Evolutionary conservation across 2,113 vertebrate genomes (phyloP).

Genomic region (Perccottus glenii): DNA sequence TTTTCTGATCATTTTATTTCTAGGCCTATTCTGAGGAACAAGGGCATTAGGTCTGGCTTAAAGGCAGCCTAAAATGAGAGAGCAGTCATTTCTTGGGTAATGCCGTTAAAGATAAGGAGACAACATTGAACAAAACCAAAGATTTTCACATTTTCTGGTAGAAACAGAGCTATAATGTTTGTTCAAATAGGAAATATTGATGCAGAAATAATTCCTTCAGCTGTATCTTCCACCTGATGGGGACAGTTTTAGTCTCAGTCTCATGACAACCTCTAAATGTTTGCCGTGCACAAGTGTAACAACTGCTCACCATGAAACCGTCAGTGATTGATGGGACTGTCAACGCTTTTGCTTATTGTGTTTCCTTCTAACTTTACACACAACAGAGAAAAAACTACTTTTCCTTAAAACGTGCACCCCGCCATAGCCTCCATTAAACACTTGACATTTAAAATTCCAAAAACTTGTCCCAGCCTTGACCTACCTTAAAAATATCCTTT

Average conservation of each 20-base stretch:
- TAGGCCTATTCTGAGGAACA: background rate
- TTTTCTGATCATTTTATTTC: slow-evolving; percentile 24
- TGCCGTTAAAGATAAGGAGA: too few species aligned
- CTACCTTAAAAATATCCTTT: background rate
- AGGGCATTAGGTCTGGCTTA: background rate
- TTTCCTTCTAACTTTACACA: background rate
- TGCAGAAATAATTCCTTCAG: too few species aligned
- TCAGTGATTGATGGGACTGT: slow-evolving; percentile 18
- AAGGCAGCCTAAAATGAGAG: too few species aligned
- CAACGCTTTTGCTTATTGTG: background rate
- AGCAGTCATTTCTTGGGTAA: too few species aligned
- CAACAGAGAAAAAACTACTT: background rate
- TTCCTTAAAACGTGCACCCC: background rate
- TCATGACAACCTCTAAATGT: slow-evolving; percentile 16
- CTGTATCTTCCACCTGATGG: slow-evolving; percentile 10
- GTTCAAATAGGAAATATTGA: too few species aligned
- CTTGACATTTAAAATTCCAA: background rate
- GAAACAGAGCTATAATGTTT: too few species aligned
- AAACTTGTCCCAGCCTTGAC: background rate
- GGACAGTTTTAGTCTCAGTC: slow-evolving; percentile 11
- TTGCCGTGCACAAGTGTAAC: background rate
- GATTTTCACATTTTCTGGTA: too few species aligned
- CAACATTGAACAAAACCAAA: too few species aligned
- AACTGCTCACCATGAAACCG: slow-evolving; percentile 31
- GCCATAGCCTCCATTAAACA: background rate